A percentile compares a stretch with the other conserved stretches of the same genome.
These are phyloP conservation scores for Sciurus vulgaris DNA, from an alignment of 2,797 vertebrate genomes.

Conservation along the genomic window DNA sequence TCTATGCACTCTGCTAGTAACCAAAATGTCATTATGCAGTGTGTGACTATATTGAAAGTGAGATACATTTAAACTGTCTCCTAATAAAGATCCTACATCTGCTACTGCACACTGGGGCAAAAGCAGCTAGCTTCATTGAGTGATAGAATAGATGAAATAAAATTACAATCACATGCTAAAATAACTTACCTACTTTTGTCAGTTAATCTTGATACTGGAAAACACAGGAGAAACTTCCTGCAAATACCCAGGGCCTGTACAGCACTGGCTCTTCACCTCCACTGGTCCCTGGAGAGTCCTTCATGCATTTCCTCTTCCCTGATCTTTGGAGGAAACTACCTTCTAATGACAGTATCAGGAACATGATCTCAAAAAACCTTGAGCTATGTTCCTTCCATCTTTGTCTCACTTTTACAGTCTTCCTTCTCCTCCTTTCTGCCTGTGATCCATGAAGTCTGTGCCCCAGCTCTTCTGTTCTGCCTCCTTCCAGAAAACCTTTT, in stretches of 20 bases:
- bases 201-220: not conserved
- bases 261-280: not conserved
- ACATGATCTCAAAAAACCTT: not conserved
- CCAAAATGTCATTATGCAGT: not conserved
- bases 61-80: not conserved
- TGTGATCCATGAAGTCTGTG: not conserved
- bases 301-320: not conserved
- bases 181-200: not conserved
- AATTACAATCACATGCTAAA: not conserved
- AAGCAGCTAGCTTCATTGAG: not conserved
- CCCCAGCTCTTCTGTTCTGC: not conserved
- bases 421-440: not conserved
- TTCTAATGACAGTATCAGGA: not conserved
- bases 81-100: not conserved
- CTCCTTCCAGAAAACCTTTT: not conserved
- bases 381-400: not conserved
- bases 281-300: not conserved
- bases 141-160: not conserved
- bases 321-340: not conserved
- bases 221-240: not conserved
- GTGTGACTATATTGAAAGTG: not conserved
- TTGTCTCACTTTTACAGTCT: not conserved
- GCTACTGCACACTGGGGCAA: not conserved
- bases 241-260: not conserved
- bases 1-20: not conserved